These are phyloP conservation scores for Anabas testudineus DNA, from an alignment of 2,797 vertebrate species.

Conservation along the genomic window DNA sequence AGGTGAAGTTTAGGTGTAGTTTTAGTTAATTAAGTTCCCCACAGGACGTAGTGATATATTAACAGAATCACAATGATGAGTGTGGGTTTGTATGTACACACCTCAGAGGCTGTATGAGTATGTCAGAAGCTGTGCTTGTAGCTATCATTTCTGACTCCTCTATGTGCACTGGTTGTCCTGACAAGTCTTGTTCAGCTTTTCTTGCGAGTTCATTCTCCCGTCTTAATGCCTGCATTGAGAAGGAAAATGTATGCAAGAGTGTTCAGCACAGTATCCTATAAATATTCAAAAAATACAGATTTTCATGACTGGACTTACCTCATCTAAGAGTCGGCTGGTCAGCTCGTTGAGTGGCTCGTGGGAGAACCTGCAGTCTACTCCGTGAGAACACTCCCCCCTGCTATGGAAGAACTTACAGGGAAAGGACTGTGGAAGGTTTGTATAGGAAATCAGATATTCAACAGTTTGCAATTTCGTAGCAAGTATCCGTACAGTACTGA, in stretches of 20 bases:
- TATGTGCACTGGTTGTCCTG: neutral
- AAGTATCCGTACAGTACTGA: neutral
- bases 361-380: slow-evolving; percentile 91
- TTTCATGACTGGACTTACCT: slow-evolving; percentile 66
- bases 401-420: slow-evolving; percentile 95
- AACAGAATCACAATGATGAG: neutral
- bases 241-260: neutral
- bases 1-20: no score
- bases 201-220: slow-evolving; percentile 12
- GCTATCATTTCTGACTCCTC: slow-evolving; percentile 18
- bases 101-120: slow-evolving; percentile 49
- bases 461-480: neutral
- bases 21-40: neutral
- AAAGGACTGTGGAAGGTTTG: slow-evolving; percentile 86
- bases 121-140: neutral
- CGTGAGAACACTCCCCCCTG: slow-evolving; percentile 86
- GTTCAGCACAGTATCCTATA: neutral
- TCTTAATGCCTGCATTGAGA: slow-evolving; percentile 52
- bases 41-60: no score
- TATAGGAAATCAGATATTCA: slow-evolving; percentile 82
- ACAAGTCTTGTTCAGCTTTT: slow-evolving; percentile 28
- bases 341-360: slow-evolving; percentile 90
- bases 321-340: slow-evolving; percentile 86
- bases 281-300: neutral
- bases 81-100: slow-evolving; percentile 6